Conservation (phyloP, 1,140 invertebrate genomes). For the Kradibia gibbosae region DNA sequence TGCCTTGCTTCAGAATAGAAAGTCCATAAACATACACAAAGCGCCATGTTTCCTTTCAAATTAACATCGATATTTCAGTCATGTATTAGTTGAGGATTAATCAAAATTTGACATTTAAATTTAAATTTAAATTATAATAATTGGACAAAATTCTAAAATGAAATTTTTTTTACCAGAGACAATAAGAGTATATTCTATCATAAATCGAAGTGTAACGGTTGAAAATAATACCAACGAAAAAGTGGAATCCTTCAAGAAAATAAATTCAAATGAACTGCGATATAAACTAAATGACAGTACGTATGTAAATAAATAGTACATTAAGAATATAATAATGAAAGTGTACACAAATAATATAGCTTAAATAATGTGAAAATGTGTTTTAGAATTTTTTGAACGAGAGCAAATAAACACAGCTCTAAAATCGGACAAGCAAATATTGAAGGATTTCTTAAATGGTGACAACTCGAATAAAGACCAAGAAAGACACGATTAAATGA, state of each 20-base stretch:
- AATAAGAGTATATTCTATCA: not conserved
- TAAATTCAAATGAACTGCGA: slow-evolving; percentile 32
- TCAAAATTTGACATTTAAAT: too few species aligned
- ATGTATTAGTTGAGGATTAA: too few species aligned
- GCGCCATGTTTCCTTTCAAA: too few species aligned
- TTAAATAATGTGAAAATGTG: not conserved
- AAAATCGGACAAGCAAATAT: slow-evolving; percentile 21
- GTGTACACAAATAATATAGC: not conserved
- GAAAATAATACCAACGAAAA: not conserved
- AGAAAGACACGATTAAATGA: not conserved
- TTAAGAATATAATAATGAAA: too few species aligned
- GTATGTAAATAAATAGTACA: not conserved
- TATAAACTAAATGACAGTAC: slow-evolving; percentile 50
- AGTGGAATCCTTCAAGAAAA: slow-evolving; percentile 1
- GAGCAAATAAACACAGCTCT: not conserved
- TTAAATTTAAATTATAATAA: not conserved
- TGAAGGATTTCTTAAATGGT: slow-evolving; percentile 37
- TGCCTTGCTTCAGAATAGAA: too few species aligned
- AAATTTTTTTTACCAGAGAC: not conserved
- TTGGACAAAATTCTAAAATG: slow-evolving; percentile 20
- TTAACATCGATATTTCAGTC: too few species aligned
- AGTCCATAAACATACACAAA: too few species aligned
- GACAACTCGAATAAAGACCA: slow-evolving; percentile 31
- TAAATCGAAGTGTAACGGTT: not conserved
- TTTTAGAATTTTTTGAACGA: slow-evolving; percentile 27